Percentiles rank a stretch among this genome's conserved stretches.
phyloP scores from a whole-genome alignment of 2,113 vertebrate genomes.

The Chloroceryle aenea region DNA sequence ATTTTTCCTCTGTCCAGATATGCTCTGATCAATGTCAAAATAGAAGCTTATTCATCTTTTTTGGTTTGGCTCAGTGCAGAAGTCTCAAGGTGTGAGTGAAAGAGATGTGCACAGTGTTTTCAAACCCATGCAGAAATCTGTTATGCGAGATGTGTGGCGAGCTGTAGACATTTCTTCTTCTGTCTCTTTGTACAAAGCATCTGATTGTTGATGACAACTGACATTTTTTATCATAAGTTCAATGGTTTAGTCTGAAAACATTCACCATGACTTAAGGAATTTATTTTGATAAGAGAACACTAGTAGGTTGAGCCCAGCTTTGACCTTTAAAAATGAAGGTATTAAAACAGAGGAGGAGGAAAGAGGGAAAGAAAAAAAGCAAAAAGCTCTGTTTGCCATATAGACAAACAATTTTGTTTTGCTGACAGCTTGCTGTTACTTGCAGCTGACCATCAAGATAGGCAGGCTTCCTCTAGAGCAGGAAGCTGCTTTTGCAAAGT shows the following conservation, averaged over 20 bases:
- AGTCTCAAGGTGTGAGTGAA: background rate
- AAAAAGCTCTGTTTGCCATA: background rate
- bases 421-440: background rate
- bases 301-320: background rate
- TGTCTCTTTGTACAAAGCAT: background rate
- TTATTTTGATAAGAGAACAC: slow-evolving; percentile 28
- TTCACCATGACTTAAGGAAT: slow-evolving; percentile 15
- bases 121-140: background rate
- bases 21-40: background rate
- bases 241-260: slow-evolving; percentile 30
- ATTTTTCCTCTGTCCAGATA: background rate
- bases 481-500: background rate
- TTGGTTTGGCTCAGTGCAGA: background rate
- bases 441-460: background rate
- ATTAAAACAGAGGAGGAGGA: background rate
- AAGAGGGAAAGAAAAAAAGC: rapidly evolving
- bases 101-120: background rate
- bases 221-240: slow-evolving; percentile 50
- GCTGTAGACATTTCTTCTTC: background rate
- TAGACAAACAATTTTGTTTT: background rate
- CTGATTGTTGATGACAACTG: slow-evolving; percentile 51
- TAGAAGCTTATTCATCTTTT: background rate
- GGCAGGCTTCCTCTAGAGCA: background rate
- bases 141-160: background rate
- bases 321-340: slow-evolving; percentile 21